phyloP scores from a whole-genome alignment of 1,140 invertebrate genomes.

The Neelides sp. region DNA sequence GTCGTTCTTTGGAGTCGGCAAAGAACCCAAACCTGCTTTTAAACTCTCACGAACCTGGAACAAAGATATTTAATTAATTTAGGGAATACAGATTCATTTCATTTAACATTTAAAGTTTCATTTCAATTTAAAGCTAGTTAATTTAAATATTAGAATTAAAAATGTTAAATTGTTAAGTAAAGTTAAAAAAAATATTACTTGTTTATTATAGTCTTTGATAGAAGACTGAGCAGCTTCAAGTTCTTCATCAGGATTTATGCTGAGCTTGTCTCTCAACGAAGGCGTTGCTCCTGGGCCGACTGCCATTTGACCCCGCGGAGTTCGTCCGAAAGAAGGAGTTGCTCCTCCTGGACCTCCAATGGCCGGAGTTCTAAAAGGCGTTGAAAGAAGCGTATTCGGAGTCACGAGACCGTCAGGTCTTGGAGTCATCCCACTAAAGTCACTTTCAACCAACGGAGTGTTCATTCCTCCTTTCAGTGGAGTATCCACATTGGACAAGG shows the following conservation, averaged over 20 bases:
- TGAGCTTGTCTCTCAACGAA: constrained; percentile 79
- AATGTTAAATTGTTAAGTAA: constrained; percentile 7
- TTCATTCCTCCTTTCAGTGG: constrained; percentile 92
- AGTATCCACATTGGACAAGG: constrained; percentile 90
- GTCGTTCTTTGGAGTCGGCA: constrained; percentile 89
- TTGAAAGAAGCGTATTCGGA: constrained; percentile 86
- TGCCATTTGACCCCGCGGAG: constrained; percentile 33
- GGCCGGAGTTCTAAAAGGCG: constrained; percentile 59
- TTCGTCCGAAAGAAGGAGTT: constrained; percentile 37
- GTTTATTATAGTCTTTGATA: constrained; percentile 50
- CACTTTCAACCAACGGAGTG: constrained; percentile 75
- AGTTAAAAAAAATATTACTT: constrained; percentile 35
- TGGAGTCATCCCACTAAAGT: constrained; percentile 73
- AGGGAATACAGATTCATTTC: background rate
- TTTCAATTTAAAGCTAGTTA: constrained; percentile 11
- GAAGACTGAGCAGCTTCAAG: constrained; percentile 40
- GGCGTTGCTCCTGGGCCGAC: constrained; percentile 36
- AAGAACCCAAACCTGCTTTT: constrained; percentile 54
- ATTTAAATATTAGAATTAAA: no score
- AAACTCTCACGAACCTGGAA: constrained; percentile 55
- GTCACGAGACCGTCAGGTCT: constrained; percentile 60
- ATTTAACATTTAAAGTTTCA: background rate
- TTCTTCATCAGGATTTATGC: constrained; percentile 77
- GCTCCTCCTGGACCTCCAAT: constrained; percentile 9
- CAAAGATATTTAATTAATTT: constrained; percentile 14